Evolutionary conservation across 2,797 vertebrate species (phyloP), one percentile per base, ranked within the genome.

Genomic region (Acipenser transmontanus): DNA sequence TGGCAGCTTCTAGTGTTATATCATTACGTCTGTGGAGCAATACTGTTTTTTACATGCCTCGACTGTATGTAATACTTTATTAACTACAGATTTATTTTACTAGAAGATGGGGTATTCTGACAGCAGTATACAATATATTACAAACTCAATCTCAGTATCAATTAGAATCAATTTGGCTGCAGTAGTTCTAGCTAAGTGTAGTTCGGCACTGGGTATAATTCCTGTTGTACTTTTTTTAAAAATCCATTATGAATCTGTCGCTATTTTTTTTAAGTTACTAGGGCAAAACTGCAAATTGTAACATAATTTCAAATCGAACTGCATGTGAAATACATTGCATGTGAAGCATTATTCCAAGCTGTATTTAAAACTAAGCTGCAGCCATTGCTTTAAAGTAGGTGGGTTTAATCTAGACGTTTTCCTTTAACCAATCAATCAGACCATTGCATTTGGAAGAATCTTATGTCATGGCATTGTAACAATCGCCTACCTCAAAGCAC

Each of bases 31-130:
- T 50, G 48, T 60, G 48, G 50, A 54, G 47, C 61, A 49, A 20
- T 51, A 50, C 6, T 13, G 47, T 47, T 66, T 12, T 52, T 57
- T 66, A 50, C 63, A 20, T 47, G 56, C 9, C 47, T 10, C 50
- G 2, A n/a, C 47, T 11, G 62, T 34, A 17, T 51, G 54, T 57
- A 59, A 56, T 59, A 20, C 47, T 63, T 17, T 13, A 13, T 63
- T 59, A 63, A 64, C 63, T 11, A 52, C 7, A 34, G 34, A 34
- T 64, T 68, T 63, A 11, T 49, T 47, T 68, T 68, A 68, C 64
- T 68, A 68, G 64, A 68, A 64, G 59, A 56, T 49, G 50, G 54
- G 64, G 63, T 64, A 68, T 51, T 13, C 6, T 13, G 8, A 47
- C 47, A 17, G 11, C 59, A 8, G 49, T 47, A 57, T 65, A 20